Evolutionary conservation across 2,797 vertebrate species (phyloP), one percentile per base, ranked within the genome.

Genomic region (Neoniphon sammara): DNA sequence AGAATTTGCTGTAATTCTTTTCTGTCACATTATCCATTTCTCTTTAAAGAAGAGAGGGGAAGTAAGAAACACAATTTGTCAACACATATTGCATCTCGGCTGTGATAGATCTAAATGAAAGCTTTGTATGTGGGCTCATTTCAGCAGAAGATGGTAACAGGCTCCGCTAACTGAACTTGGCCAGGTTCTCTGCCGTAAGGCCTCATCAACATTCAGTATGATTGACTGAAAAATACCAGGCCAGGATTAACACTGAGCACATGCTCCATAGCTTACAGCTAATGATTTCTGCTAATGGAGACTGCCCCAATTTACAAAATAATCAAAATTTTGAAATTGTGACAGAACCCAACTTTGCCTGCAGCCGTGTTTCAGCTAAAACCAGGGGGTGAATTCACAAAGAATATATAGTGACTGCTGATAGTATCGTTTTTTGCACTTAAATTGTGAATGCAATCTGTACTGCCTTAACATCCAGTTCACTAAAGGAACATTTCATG

Each of bases 151-250:
- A 91, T 83, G 87, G 84, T 91, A 91, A 91, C 89, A 91, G 87
- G 88, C 88, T 78, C 88, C 84, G 88, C 84, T 94, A 94, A 94
- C 93, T 93, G 92, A 91, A 93, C 82, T 93, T 93, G 92, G 92
- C 91, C 85, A 85, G 73, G 80, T 85, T 87, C 77, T 83, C 56
- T 58, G 52, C 85, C 79, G 80, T 88, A 79, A 90, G 82, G 83
- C 87, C 82, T 89, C 89, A 89, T 89, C 91, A 88, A 75, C 72
- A 85, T 83, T 89, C 89, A 84, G 77, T 80, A 78, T 88, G 87
- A 91, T 81, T 89, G 87, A 85, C 86, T 66, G 85, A 88, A 83
- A 83, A 86, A 85, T 84, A 78, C 70, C 78, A 68, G 78, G 86
- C 90, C 84, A 91, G 68, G 81, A 88, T 81, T 81, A 66, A 27